Conservation (phyloP, 2,113 vertebrate species). For the Cricetomys ansorgei region DNA sequence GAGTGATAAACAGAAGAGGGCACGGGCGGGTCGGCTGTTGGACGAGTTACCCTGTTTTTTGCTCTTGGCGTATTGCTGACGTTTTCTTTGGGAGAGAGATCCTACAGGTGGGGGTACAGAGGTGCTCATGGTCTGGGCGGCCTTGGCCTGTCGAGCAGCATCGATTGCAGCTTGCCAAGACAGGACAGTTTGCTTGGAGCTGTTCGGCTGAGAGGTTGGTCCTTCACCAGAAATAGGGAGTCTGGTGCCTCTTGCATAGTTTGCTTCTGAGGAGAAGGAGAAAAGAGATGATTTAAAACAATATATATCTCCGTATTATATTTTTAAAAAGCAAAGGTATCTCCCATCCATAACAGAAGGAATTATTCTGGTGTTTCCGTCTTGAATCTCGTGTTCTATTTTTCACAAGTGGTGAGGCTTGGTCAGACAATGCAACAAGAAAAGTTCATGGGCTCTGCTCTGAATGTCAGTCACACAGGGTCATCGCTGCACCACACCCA, state of each 20-base stretch:
- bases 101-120: slow-evolving; percentile 94
- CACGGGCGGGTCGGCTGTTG: slow-evolving; percentile 96
- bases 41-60: slow-evolving; percentile 98
- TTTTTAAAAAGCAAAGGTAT: slow-evolving; percentile 1
- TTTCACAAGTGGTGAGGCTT: slow-evolving; percentile 5
- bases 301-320: too few species aligned
- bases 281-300: slow-evolving; percentile 28
- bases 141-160: slow-evolving; percentile 97
- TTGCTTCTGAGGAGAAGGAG: slow-evolving; percentile 90
- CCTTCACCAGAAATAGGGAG: slow-evolving; percentile 94
- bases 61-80: slow-evolving; percentile 99
- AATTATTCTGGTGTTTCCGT: background rate
- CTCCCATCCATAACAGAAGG: background rate
- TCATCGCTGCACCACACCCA: background rate
- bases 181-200: slow-evolving; percentile 92
- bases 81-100: slow-evolving; percentile 99
- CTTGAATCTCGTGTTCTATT: background rate
- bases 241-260: slow-evolving; percentile 98
- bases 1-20: slow-evolving; percentile 98
- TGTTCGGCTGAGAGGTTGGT: slow-evolving; percentile 94
- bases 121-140: slow-evolving; percentile 96
- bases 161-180: slow-evolving; percentile 98
- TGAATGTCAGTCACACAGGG: background rate
- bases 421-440: background rate
- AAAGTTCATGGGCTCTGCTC: background rate